Evolutionary conservation across 1,140 invertebrate species (phyloP).

Genomic region (Conus betulinus): DNA sequence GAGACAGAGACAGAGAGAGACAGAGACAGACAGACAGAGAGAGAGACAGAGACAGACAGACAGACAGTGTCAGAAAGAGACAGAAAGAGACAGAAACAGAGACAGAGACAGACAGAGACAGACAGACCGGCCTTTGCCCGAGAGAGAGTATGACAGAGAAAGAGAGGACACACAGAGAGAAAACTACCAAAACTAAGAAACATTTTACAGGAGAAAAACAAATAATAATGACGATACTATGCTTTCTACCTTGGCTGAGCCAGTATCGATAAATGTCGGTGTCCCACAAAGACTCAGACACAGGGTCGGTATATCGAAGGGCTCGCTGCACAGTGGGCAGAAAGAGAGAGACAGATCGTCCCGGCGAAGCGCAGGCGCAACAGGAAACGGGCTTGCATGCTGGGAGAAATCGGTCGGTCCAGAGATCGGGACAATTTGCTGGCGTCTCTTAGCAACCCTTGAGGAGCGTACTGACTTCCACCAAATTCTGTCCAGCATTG

Average conservation of each 20-base stretch:
- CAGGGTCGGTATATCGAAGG: background rate
- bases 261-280: constrained; percentile 13
- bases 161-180: too few relatives aligned
- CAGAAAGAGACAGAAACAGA: too few relatives aligned
- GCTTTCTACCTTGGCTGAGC: constrained; percentile 9
- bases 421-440: background rate
- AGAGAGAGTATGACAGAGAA: too few relatives aligned
- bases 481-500: background rate
- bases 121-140: too few relatives aligned
- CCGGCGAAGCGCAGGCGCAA: background rate
- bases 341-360: background rate
- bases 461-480: constrained; percentile 31
- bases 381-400: constrained; percentile 13
- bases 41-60: too few relatives aligned
- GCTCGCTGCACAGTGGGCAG: background rate
- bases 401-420: constrained; percentile 18
- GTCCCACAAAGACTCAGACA: background rate
- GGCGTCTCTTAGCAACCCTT: background rate
- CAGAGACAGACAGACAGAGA: too few relatives aligned
- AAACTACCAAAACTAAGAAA: background rate
- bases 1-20: too few relatives aligned
- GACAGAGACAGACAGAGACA: background rate
- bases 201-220: too few relatives aligned
- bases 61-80: too few relatives aligned
- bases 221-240: too few relatives aligned